These are phyloP conservation scores for Larimichthys polyactis DNA, from an alignment of 2,113 vertebrate genomes.

Conservation along the genomic window DNA sequence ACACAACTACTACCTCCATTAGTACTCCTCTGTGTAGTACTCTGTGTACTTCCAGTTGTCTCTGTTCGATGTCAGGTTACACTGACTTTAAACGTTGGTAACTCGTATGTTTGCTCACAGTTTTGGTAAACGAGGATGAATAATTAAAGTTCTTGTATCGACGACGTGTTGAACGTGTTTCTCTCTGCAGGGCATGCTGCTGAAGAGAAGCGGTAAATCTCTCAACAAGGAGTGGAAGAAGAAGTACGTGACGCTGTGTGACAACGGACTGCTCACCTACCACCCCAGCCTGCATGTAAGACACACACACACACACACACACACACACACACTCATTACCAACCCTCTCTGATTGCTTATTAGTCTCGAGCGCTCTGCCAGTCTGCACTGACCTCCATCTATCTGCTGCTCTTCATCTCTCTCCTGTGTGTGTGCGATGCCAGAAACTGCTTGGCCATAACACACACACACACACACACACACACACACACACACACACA, in stretches of 20 bases:
- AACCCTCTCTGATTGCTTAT: slow-evolving; percentile 52
- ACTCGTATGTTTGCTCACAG: too few species aligned
- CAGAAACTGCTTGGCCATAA: background rate
- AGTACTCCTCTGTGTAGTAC: too few species aligned
- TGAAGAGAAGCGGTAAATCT: slow-evolving; percentile 95
- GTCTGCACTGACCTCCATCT: slow-evolving; percentile 46
- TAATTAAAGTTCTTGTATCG: too few species aligned
- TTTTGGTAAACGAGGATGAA: too few species aligned
- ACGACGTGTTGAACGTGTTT: background rate
- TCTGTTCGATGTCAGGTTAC: too few species aligned
- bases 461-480: slow-evolving; percentile 1
- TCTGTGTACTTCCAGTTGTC: too few species aligned
- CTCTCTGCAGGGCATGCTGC: slow-evolving; percentile 91
- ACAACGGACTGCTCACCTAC: slow-evolving; percentile 96
- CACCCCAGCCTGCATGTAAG: slow-evolving; percentile 97
- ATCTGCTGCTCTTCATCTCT: slow-evolving; percentile 35
- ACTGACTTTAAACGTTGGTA: too few species aligned
- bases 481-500: background rate
- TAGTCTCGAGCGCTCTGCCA: slow-evolving; percentile 49
- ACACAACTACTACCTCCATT: too few species aligned
- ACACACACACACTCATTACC: slow-evolving; percentile 31
- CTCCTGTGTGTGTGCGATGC: background rate
- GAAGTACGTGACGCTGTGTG: slow-evolving; percentile 96
- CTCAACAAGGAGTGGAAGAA: slow-evolving; percentile 99
- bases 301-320: slow-evolving; percentile 36